Conservation (phyloP, 2,797 vertebrate species). For the Toxotes lorentzi region DNA sequence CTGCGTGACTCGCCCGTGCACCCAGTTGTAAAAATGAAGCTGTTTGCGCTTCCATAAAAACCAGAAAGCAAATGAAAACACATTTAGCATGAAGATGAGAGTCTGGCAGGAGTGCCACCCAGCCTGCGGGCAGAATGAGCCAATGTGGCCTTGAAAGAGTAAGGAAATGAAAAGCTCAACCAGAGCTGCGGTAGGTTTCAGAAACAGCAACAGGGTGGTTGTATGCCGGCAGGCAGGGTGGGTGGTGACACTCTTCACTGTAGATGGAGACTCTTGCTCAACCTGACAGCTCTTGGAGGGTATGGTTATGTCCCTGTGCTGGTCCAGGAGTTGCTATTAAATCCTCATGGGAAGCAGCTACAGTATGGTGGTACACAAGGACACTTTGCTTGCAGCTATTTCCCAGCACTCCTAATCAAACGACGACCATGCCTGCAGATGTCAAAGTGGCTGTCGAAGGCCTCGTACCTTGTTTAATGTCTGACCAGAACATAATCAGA, state of each 20-base stretch:
- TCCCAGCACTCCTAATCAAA: constrained; percentile 44
- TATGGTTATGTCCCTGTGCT: constrained; percentile 12
- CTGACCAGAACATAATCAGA: constrained; percentile 74
- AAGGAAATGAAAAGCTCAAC: constrained; percentile 66
- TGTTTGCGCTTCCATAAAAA: constrained; percentile 62
- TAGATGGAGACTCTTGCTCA: constrained; percentile 37
- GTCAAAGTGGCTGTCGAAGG: constrained; percentile 64
- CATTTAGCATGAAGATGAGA: constrained; percentile 73
- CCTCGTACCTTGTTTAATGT: constrained; percentile 58
- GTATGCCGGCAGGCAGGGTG: constrained; percentile 52
- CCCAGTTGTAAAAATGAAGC: constrained; percentile 51
- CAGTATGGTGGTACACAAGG: constrained; percentile 26
- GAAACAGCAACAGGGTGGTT: constrained; percentile 70
- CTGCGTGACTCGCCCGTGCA: constrained; percentile 30
- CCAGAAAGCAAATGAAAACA: constrained; percentile 73
- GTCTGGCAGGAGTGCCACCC: constrained; percentile 72
- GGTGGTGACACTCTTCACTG: constrained; percentile 64
- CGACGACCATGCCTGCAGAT: constrained; percentile 52
- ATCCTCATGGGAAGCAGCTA: constrained; percentile 20
- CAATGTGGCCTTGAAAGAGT: constrained; percentile 56
- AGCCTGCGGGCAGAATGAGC: constrained; percentile 54
- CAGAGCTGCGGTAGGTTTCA: constrained; percentile 76
- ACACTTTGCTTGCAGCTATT: constrained; percentile 26
- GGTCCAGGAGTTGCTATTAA: constrained; percentile 14
- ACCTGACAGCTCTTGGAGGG: constrained; percentile 53